These are phyloP conservation scores for Brachionus sp. DNA, from an alignment of 1,140 invertebrate genomes.

Conservation along the genomic window DNA sequence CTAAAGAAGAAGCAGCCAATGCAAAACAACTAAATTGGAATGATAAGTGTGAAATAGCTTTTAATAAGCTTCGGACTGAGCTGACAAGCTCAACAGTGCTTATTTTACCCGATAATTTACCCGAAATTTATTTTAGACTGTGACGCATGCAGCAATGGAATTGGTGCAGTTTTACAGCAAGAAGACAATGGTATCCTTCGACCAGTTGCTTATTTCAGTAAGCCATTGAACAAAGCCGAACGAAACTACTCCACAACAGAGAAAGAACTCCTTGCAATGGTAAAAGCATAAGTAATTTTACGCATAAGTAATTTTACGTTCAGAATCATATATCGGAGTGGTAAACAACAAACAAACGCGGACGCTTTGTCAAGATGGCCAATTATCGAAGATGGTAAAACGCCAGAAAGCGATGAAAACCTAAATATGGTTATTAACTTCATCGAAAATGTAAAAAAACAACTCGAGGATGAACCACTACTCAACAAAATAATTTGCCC, in stretches of 20 bases:
- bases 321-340: not conserved
- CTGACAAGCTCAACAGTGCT: conserved; percentile 46
- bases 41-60: conserved; percentile 44
- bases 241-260: conserved; percentile 53
- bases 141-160: conserved; percentile 46
- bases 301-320: not conserved
- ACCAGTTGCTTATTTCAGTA: not conserved
- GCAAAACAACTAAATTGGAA: conserved; percentile 19
- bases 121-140: conserved; percentile 47
- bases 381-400: not conserved
- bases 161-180: conserved; percentile 47
- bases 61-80: conserved; percentile 41
- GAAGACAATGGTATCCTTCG: not conserved
- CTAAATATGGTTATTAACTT: conserved; percentile 6
- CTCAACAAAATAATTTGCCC: not conserved
- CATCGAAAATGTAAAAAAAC: not conserved
- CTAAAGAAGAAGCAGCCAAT: conserved; percentile 40
- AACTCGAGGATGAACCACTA: not conserved
- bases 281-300: conserved; percentile 55
- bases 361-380: conserved; percentile 47
- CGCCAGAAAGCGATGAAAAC: not conserved
- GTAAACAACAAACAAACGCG: not conserved
- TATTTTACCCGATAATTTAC: conserved; percentile 33
- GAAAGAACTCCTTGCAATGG: conserved; percentile 54
- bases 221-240: conserved; percentile 3